Base-by-base conservation (phyloP, 64 coral and sea anemone genomes). In the Stichodactyla mertensii region DNA sequence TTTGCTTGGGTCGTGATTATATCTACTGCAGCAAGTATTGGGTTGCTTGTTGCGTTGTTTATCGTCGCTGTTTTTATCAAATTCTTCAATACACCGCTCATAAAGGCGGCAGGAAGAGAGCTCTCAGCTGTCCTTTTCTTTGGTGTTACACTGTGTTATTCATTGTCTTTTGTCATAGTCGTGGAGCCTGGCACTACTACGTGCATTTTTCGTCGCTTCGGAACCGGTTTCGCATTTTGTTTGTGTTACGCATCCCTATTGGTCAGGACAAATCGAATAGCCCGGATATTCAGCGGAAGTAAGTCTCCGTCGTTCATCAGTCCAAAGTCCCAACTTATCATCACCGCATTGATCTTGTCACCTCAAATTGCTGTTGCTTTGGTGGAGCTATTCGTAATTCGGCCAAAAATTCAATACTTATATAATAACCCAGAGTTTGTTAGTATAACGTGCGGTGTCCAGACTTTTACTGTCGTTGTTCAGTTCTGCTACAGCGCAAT, bases 241-340 rank as follows among this genome's bases (percentile, higher is more conserved):
- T 64, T 97, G n/a, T 93, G 91, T 28, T 93, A 93, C 51, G 82
- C 95, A 51, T 93, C 95, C 55, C 51, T 97, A 36, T 67, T 97
- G 15, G 95, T 97, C 18, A 93, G 89, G 83, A 97, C 95, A 64
- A 97, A 97, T 84, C 89, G 95, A 55, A 97, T 97, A 15, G 95
- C 95, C 15, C 86, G 95, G 7, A 97, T 97, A 45, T 97, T 97
- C 55, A 93, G 92, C 55, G 95, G 95, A 13, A 64, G 61, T 19
- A 90, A 91, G 26, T 71, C 88, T 8, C 92, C 92, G 15, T 90
- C 92, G 7, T 97, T 97, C 51, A 91, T 97, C 19, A 97, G 91
- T 53, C 89, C 95, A 0, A 77, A 88, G 79, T 90, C 95, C 52
- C 95, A 97, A 61, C 86, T 97, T 20, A 7, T 93, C 10, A 97